phyloP scores from a whole-genome alignment of 2,888 invertebrate species.

The Hypselothyrea guttata region DNA sequence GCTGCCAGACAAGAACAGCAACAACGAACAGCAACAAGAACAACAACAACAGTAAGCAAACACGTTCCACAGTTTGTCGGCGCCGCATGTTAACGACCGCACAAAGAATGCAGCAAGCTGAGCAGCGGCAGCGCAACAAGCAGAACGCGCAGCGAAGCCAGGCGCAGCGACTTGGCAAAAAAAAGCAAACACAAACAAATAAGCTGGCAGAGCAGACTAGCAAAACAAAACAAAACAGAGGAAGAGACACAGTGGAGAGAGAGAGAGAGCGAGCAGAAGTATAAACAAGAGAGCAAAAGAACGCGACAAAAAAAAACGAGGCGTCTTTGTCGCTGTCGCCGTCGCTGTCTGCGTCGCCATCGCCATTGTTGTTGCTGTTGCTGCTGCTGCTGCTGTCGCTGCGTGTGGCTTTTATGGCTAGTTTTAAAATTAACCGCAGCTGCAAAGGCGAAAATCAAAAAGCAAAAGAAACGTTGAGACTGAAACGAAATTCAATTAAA shows the following conservation, averaged over 20 bases:
- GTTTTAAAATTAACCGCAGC: slow-evolving; percentile 74
- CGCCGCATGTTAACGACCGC: slow-evolving; percentile 76
- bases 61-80: slow-evolving; percentile 62
- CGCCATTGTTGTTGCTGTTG: not conserved
- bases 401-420: slow-evolving; percentile 73
- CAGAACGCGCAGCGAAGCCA: slow-evolving; percentile 40
- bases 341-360: slow-evolving; percentile 23
- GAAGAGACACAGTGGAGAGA: slow-evolving; percentile 4
- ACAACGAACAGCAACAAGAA: slow-evolving; percentile 32
- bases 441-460: slow-evolving; percentile 36
- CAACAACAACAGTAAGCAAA: slow-evolving; percentile 39
- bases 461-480: slow-evolving; percentile 52
- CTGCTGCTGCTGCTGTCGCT: slow-evolving; percentile 19
- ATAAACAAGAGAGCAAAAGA: slow-evolving; percentile 32
- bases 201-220: slow-evolving; percentile 4
- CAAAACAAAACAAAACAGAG: slow-evolving; percentile 8
- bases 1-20: slow-evolving; percentile 26
- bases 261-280: slow-evolving; percentile 4
- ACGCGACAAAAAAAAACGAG: slow-evolving; percentile 58
- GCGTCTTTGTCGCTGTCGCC: slow-evolving; percentile 29
- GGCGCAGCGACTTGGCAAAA: slow-evolving; percentile 44
- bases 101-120: slow-evolving; percentile 60
- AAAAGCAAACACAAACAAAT: slow-evolving; percentile 26
- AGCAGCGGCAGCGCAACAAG: slow-evolving; percentile 34
- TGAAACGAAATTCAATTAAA: slow-evolving; percentile 73